Evolutionary conservation across 2,113 vertebrate genomes (phyloP), one percentile per base, ranked within the genome.

Genomic region (Nothoprocta pentlandii): DNA sequence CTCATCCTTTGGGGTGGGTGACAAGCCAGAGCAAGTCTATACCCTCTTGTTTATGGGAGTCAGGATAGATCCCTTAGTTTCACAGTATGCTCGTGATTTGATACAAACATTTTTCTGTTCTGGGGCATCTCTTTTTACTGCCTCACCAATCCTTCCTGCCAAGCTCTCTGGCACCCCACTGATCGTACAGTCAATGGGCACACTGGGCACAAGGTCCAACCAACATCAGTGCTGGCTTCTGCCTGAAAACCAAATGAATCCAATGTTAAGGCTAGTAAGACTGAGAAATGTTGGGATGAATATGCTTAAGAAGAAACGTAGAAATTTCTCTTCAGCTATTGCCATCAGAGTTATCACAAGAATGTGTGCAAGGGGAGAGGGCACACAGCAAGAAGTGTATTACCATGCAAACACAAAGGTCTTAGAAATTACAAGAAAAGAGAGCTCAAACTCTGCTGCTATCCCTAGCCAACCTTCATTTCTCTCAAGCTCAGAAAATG

Each of bases 71-170:
- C 28, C 54, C 54, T 56, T 32, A 32, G 30, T 10, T 56, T 32
- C 12, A 2, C 1, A 1, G 3, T 4, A 16, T 0, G 0, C 20
- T 26, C 12, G 9, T 12, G 58, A 5, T 28, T 20, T 15, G 3
- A 36, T 7, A 28, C n/a, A 11, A 34, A 7, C 9, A 4, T 81
- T 62, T 36, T 16, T 11, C 49, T 70, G 0, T 36, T 36, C 81
- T 13, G 10, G 30, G 59, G 9, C 32, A 64, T 46, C 42, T 93
- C 30, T 26, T 78, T 54, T 62, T 47, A 10, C 58, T 62, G 12
- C 14, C 3, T 2, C 28, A 75, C 61, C 34, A n/a, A 39, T 22
- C 62, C 34, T 62, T 58, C 42, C 74, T 56, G 28, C 47, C 46
- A 36, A 36, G 34, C 68, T 53, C 2, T 10, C 4, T 6, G 34